phyloP scores from a whole-genome alignment of 1,140 invertebrate genomes.

The Drosophila prosaltans region DNA sequence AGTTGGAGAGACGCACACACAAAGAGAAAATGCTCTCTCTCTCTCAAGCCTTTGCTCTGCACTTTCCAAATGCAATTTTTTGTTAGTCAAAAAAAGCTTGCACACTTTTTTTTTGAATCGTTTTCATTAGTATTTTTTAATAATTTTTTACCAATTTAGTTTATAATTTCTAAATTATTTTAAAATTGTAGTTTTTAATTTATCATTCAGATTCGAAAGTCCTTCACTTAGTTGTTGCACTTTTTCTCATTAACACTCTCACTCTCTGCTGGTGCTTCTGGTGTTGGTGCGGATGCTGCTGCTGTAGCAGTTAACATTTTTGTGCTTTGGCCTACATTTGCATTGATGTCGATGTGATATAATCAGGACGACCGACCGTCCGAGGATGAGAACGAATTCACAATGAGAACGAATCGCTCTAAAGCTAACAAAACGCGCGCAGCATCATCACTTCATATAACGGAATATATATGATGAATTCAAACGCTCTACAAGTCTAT shows the following conservation, averaged over 20 bases:
- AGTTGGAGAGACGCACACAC: too few species aligned
- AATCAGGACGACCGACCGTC: slow-evolving; percentile 59
- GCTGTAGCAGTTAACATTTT: slow-evolving; percentile 23
- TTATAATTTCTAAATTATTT: slow-evolving; percentile 8
- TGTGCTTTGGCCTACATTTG: slow-evolving; percentile 82
- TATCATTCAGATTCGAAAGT: background rate
- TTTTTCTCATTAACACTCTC: background rate
- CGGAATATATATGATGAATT: background rate
- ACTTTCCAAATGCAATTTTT: background rate
- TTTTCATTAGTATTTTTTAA: background rate
- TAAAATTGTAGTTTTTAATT: background rate
- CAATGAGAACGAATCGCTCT: slow-evolving; percentile 40
- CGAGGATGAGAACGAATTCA: background rate
- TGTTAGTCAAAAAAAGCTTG: background rate
- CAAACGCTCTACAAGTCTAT: slow-evolving; percentile 69
- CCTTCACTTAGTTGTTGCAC: slow-evolving; percentile 9
- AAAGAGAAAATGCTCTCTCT: slow-evolving; percentile 16
- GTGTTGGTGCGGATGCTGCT: background rate
- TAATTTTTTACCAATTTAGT: background rate
- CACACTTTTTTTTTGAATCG: background rate
- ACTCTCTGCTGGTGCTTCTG: background rate
- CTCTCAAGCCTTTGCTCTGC: background rate
- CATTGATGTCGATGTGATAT: slow-evolving; percentile 66
- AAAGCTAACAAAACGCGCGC: slow-evolving; percentile 66
- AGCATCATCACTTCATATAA: slow-evolving; percentile 21